phyloP scores from a whole-genome alignment of 2,113 vertebrate genomes.

The Plecotus auritus region DNA sequence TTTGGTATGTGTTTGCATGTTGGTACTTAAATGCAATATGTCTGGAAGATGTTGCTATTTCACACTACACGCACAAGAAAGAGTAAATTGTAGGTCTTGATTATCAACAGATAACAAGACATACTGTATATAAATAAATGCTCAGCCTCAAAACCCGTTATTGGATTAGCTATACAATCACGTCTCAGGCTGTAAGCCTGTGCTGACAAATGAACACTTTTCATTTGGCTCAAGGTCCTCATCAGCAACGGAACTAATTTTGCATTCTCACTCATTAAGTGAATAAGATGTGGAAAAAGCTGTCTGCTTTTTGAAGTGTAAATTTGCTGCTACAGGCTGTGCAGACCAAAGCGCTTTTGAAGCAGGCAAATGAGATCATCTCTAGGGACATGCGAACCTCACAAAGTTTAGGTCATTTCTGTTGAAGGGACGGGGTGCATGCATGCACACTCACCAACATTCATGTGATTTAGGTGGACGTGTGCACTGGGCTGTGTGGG shows the following conservation, averaged over 20 bases:
- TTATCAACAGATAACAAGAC: conserved; percentile 89
- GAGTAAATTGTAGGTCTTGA: conserved; percentile 87
- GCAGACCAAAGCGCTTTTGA: conserved; percentile 90
- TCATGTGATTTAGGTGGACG: conserved; percentile 60
- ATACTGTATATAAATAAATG: conserved; percentile 88
- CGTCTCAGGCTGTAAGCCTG: conserved; percentile 87
- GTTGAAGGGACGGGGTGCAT: conserved; percentile 67
- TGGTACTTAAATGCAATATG: conserved; percentile 79
- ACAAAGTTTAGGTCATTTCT: conserved; percentile 86
- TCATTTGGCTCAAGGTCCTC: conserved; percentile 90
- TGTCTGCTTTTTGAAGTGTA: conserved; percentile 91
- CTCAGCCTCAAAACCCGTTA: conserved; percentile 87
- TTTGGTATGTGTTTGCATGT: conserved; percentile 79
- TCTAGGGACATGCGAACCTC: conserved; percentile 86
- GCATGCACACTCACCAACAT: conserved; percentile 36
- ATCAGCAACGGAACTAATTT: conserved; percentile 91
- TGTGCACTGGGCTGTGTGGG: conserved; percentile 68
- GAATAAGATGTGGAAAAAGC: conserved; percentile 90
- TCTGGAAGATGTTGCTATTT: conserved; percentile 83
- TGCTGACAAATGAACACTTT: conserved; percentile 92
- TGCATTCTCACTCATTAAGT: conserved; percentile 91
- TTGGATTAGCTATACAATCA: conserved; percentile 91
- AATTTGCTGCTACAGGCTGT: conserved; percentile 89
- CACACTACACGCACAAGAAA: conserved; percentile 83
- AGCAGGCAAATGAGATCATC: conserved; percentile 89